A percentile compares a stretch with the other conserved stretches of the same genome.
Conservation (phyloP, 2,113 vertebrate species). For the Serinus canaria region DNA sequence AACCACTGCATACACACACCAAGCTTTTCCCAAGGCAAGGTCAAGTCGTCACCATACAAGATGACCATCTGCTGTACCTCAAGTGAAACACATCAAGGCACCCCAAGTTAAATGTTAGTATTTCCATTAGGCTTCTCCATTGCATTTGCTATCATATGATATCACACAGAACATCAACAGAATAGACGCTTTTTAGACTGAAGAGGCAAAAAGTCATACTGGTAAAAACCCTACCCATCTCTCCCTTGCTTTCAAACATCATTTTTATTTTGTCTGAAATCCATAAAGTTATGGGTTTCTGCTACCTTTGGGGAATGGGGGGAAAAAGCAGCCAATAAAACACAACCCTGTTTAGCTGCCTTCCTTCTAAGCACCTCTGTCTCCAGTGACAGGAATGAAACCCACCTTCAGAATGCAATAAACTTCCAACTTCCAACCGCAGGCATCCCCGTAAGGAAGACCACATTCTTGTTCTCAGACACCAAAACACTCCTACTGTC, state of each 20-base stretch:
- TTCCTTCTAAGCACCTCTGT: not conserved
- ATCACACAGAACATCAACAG: not conserved
- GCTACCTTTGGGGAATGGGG: not conserved
- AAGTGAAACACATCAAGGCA: not conserved
- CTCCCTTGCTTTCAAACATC: not conserved
- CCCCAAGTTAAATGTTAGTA: not conserved
- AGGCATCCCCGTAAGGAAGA: not conserved
- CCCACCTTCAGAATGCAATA: not conserved
- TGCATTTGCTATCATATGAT: not conserved
- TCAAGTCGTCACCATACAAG: not conserved
- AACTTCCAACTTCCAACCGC: rapidly evolving
- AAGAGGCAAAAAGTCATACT: not conserved
- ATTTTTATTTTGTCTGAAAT: not conserved
- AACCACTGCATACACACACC: not conserved
- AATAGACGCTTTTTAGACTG: not conserved
- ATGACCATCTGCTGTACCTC: not conserved
- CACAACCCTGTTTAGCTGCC: not conserved
- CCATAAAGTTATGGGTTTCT: not conserved
- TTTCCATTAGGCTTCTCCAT: not conserved
- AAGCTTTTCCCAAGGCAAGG: not conserved
- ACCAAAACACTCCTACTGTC: not conserved
- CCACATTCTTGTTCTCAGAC: not conserved
- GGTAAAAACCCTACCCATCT: not conserved
- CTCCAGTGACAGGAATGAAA: not conserved
- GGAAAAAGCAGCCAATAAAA: not conserved